Conservation (phyloP, 2,888 invertebrate genomes). For the Tanytarsus gracilentus region DNA sequence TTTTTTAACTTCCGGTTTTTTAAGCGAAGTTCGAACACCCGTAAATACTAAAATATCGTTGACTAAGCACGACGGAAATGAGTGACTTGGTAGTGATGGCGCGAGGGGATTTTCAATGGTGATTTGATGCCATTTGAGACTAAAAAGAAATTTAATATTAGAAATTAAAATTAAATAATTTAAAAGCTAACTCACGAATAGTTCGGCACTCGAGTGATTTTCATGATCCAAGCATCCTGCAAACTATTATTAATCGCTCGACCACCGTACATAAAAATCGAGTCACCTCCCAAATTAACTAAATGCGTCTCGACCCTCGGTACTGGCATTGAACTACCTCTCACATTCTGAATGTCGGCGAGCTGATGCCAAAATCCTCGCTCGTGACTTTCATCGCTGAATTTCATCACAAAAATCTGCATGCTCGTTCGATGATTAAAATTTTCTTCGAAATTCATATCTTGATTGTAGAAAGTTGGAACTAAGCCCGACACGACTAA, state of each 20-base stretch:
- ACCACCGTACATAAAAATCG: slow-evolving; percentile 7
- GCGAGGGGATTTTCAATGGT: slow-evolving; percentile 5
- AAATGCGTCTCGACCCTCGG: slow-evolving; percentile 17
- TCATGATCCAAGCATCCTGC: slow-evolving; percentile 20
- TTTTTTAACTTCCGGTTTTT: slow-evolving; percentile 17
- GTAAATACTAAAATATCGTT: slow-evolving; percentile 6
- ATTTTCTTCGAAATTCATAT: slow-evolving; percentile 9
- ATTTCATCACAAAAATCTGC: slow-evolving; percentile 13
- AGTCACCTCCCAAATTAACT: slow-evolving; percentile 1
- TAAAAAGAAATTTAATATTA: too few species aligned
- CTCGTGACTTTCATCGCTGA: neutral
- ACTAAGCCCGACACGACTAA: slow-evolving; percentile 8
- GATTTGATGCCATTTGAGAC: slow-evolving; percentile 1
- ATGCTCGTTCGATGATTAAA: neutral
- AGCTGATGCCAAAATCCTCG: slow-evolving; percentile 15
- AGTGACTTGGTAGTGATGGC: slow-evolving; percentile 8
- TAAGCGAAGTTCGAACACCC: slow-evolving; percentile 14
- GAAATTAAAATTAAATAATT: too few species aligned
- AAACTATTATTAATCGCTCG: neutral
- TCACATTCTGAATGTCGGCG: neutral
- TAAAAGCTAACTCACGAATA: too few species aligned
- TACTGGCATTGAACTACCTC: slow-evolving; percentile 1
- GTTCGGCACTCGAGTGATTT: neutral
- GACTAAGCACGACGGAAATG: slow-evolving; percentile 14
- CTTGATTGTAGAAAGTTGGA: slow-evolving; percentile 12